These are phyloP conservation scores for Galeruca laticollis DNA, from an alignment of 2,888 invertebrate species.

Conservation along the genomic window DNA sequence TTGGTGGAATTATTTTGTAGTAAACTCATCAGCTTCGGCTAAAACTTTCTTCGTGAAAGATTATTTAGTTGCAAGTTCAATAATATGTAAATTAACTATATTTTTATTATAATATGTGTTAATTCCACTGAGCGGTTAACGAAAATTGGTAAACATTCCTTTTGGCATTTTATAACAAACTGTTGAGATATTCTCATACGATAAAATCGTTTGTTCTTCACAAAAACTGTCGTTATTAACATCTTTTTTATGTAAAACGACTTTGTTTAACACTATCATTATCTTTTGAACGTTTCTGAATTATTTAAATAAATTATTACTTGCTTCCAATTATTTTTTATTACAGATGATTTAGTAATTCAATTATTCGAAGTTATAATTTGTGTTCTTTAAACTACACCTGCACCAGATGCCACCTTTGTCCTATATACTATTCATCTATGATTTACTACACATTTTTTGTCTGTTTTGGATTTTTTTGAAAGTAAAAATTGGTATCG, in stretches of 20 bases:
- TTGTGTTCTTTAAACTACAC: background rate
- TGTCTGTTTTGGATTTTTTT: too few species aligned
- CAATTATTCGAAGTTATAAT: background rate
- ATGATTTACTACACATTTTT: too few species aligned
- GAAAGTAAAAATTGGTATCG: too few species aligned
- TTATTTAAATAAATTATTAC: background rate
- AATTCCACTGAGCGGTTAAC: too few species aligned
- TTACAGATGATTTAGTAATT: background rate
- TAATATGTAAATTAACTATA: conserved; percentile 8
- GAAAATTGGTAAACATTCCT: background rate
- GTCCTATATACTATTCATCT: too few species aligned
- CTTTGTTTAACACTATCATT: background rate
- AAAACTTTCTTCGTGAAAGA: too few species aligned
- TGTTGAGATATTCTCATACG: background rate
- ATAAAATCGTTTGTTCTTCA: background rate
- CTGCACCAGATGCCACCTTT: too few species aligned
- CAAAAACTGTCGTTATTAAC: too few species aligned
- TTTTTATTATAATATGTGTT: background rate
- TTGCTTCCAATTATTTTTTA: background rate
- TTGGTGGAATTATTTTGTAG: too few species aligned
- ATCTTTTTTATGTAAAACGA: background rate
- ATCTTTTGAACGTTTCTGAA: background rate
- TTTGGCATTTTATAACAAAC: background rate
- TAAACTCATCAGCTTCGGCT: too few species aligned
- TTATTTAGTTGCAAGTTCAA: too few species aligned